Evolutionary conservation across 2,113 vertebrate genomes (phyloP), one percentile per base, ranked within the genome.

Genomic region (Grallaria varia): DNA sequence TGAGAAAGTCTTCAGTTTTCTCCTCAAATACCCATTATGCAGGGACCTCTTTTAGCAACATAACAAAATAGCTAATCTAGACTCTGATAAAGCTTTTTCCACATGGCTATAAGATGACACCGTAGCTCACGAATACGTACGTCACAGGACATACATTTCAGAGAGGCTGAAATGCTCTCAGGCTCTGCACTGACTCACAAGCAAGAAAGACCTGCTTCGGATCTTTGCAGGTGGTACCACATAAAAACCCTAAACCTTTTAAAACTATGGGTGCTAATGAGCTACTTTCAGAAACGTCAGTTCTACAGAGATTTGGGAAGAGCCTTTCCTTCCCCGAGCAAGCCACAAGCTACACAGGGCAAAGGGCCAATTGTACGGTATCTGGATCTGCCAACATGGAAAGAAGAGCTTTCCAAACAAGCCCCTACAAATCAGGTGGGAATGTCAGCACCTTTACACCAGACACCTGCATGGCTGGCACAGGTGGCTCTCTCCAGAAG

Each of bases 301-400:
- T 11, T 23, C 31, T 60, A 37, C 27, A 37, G 74, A 39, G n/a
- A 71, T 63, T 69, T 80, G 25, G 50, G 37, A 73, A 62, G 5
- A 44, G 18, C 10, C 40, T 35, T 35, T 62, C 8, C 47, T 83
- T 49, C 47, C 23, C 49, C 1, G 0, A 37, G 28, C 27, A 49
- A 73, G 12, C 42, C 60, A 62, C 0, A 0, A 63, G 52, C 31
- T 66, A 69, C 39, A 23, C 6, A 45, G 10, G 39, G 47, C 6
- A 14, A 86, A 58, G 33, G 18, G n/a, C 23, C 37, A 37, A n/a
- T 35, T 19, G 5, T 4, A 56, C 62, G 14, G 22, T 18, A 53
- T 21, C 15, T 73, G 27, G 10, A 45, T 60, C 18, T 79, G 31
- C 62, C 72, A 55, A 21, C 0, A 1, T 6, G 21, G 52, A 74